Evolutionary conservation across 2,797 vertebrate genomes (phyloP), one percentile per base, ranked within the genome.

Genomic region (Cichlasoma orientale): DNA sequence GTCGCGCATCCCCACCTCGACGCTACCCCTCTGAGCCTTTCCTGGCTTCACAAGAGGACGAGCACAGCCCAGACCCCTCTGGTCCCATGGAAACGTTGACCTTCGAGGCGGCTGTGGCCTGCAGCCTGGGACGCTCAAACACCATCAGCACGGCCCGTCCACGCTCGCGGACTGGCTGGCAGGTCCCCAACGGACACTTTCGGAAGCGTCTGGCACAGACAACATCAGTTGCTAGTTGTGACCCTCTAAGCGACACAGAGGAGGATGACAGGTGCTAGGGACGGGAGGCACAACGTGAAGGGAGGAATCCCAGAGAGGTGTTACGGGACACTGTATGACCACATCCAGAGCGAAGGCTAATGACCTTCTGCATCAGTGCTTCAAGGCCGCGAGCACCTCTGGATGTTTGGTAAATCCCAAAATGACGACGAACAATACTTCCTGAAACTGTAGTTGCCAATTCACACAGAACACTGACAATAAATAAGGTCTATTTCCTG

Each of bases 161-260:
- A 0, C 96, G 94, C 53, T 94, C 97, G 89, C 96, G 98, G 83
- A 96, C 97, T 85, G 96, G 97, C 92, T 99, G 98, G 98, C 98
- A 99, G 93, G 96, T 99, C 94, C 98, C 98, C 83, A 99, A 99
- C 0, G 98, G 98, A 94, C 98, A 99, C 90, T 99, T 99, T 82
- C 96, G 98, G 71, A 97, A 98, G 85, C 96, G 97, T 82, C 93
- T 98, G 91, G 96, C 96, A 21, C 97, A 97, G 75, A 97, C 97
- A 0, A 91, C 96, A 27, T 97, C 97, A 2, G 95, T 95, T 19
- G 93, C 96, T 4, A 96, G 96, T 87, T 95, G 97, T 3, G 97
- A 99, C 72, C 93, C 97, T 78, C 97, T 98, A 82, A 99, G 97
- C 36, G 98, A 99, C 94, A 97, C 97, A 16, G 98, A 99, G 90